Percentiles rank a stretch among this genome's conserved stretches.
Conservation (phyloP, 2,888 invertebrate genomes). For the Hemaris fuciformis region DNA sequence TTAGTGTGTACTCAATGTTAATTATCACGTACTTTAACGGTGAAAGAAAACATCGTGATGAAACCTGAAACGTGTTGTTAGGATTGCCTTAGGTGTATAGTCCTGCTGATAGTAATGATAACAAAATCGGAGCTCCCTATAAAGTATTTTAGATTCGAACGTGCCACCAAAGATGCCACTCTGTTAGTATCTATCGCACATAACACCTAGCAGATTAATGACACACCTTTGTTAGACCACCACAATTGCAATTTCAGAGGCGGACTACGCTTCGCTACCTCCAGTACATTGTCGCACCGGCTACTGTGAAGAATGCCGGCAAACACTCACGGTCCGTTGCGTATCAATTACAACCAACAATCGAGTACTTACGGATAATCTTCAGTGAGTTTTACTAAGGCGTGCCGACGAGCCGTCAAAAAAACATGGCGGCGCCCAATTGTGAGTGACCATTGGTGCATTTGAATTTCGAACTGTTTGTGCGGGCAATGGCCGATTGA, state of each 20-base stretch:
- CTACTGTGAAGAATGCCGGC: slow-evolving; percentile 54
- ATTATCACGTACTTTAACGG: too few relatives aligned
- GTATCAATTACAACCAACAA: slow-evolving; percentile 74
- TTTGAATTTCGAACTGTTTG: slow-evolving; percentile 43
- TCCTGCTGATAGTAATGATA: too few relatives aligned
- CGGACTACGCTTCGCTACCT: slow-evolving; percentile 4
- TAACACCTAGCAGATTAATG: too few relatives aligned
- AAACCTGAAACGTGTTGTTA: too few relatives aligned
- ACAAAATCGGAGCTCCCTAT: too few relatives aligned
- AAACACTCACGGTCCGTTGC: slow-evolving; percentile 75
- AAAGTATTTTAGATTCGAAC: too few relatives aligned
- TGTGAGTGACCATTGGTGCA: slow-evolving; percentile 55
- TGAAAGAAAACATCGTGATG: too few relatives aligned
- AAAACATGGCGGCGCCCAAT: slow-evolving; percentile 49
- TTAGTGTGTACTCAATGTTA: too few relatives aligned
- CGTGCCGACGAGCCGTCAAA: slow-evolving; percentile 45
- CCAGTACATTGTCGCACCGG: slow-evolving; percentile 30
- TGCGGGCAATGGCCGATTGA: slow-evolving; percentile 32
- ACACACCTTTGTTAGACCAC: too few relatives aligned
- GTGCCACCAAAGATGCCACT: too few relatives aligned
- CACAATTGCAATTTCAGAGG: not conserved
- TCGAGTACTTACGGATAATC: slow-evolving; percentile 55
- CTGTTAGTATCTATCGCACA: too few relatives aligned
- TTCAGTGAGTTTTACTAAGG: slow-evolving; percentile 50
- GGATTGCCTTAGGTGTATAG: too few relatives aligned